Conservation (phyloP, 2,797 vertebrate genomes). For the Brachymystax lenok region DNA sequence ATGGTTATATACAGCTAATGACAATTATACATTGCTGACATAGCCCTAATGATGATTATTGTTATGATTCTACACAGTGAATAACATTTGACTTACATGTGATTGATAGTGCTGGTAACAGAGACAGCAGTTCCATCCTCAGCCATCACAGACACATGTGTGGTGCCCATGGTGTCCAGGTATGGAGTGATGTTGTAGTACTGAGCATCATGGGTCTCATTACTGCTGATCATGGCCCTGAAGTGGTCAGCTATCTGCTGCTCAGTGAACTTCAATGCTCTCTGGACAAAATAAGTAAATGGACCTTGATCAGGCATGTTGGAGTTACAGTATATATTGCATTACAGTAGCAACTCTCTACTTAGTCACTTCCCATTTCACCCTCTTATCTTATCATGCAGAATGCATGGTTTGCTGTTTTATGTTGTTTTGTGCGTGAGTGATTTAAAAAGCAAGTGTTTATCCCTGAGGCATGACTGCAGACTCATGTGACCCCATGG, state of each 20-base stretch:
- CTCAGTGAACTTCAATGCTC: constrained; percentile 57
- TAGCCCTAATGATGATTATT: not conserved
- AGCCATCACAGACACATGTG: constrained; percentile 86
- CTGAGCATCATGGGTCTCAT: constrained; percentile 61
- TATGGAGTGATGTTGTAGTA: constrained; percentile 72
- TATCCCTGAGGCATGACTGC: not conserved
- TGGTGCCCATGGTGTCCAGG: constrained; percentile 76
- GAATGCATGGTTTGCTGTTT: too few species aligned
- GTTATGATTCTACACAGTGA: not conserved
- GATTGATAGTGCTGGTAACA: constrained; percentile 93
- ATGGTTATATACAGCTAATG: not conserved
- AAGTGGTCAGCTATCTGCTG: constrained; percentile 66
- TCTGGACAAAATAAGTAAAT: constrained; percentile 35
- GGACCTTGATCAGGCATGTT: not conserved
- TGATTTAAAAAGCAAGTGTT: not conserved
- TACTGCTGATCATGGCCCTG: constrained; percentile 67
- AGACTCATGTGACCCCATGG: too few species aligned
- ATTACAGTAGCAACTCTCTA: not conserved
- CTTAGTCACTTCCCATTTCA: not conserved
- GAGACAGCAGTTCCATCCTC: constrained; percentile 86
- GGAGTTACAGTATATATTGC: not conserved
- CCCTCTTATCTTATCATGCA: not conserved
- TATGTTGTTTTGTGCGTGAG: not conserved
- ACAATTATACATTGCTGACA: too few species aligned
- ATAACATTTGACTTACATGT: constrained; percentile 76